A percentile compares a stretch with the other conserved stretches of the same genome.
Evolutionary conservation across 1,140 invertebrate genomes (phyloP).

Genomic region (Papilio helenus): DNA sequence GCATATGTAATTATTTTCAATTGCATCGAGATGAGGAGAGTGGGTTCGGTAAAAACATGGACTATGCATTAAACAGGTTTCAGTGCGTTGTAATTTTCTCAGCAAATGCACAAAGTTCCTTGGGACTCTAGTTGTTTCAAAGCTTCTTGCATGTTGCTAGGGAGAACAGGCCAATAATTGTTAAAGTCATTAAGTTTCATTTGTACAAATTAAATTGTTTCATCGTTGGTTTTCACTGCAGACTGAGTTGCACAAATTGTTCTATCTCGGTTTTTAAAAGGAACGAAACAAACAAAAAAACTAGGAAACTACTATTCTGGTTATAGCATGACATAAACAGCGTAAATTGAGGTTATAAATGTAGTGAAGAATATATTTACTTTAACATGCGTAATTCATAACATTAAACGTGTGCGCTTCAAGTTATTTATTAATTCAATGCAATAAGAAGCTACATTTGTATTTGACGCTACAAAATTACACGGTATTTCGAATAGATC

Average conservation of each 20-base stretch:
- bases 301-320: too few relatives aligned
- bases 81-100: conserved; percentile 9
- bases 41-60: conserved; percentile 5
- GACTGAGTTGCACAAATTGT: too few relatives aligned
- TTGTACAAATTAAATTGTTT: neutral
- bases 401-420: neutral
- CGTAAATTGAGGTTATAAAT: too few relatives aligned
- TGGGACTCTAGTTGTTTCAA: neutral
- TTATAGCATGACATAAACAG: too few relatives aligned
- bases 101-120: neutral
- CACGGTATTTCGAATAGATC: neutral
- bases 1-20: conserved; percentile 28
- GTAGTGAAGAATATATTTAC: too few relatives aligned
- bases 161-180: neutral
- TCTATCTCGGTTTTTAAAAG: too few relatives aligned
- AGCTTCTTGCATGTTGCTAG: neutral
- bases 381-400: neutral
- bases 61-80: conserved; percentile 16
- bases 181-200: neutral
- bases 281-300: too few relatives aligned
- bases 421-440: neutral
- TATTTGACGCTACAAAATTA: conserved; percentile 18
- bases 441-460: neutral
- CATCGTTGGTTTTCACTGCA: neutral
- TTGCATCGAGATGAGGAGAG: neutral